These are phyloP conservation scores for Callinectes sapidus DNA, from an alignment of 2,888 invertebrate genomes.

Conservation along the genomic window DNA sequence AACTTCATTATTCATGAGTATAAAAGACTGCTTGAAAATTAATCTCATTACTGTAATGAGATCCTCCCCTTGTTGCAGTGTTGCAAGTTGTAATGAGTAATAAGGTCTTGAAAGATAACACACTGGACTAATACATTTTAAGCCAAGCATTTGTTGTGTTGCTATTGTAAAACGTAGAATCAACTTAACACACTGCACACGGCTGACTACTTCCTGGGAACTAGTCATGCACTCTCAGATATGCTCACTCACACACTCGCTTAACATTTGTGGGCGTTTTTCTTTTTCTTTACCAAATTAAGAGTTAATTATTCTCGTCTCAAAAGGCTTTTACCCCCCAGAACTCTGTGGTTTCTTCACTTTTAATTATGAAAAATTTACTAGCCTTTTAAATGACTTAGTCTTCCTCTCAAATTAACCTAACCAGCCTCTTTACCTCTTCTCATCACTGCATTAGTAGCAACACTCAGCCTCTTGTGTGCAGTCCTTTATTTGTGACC, in stretches of 20 bases:
- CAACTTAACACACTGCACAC: neutral
- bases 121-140: slow-evolving; percentile 2
- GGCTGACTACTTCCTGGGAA: neutral
- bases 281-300: too few species aligned
- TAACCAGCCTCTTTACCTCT: too few species aligned
- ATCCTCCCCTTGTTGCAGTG: neutral
- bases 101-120: neutral
- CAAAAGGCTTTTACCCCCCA: too few species aligned
- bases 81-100: slow-evolving; percentile 6
- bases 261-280: neutral
- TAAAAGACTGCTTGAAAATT: slow-evolving; percentile 46
- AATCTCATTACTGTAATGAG: slow-evolving; percentile 55
- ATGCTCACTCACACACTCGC: neutral
- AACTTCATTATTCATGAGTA: slow-evolving; percentile 48
- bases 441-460: too few species aligned
- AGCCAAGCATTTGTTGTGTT: slow-evolving; percentile 33
- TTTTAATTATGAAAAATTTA: too few species aligned
- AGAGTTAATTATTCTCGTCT: too few species aligned
- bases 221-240: neutral
- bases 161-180: neutral
- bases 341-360: too few species aligned
- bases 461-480: too few species aligned
- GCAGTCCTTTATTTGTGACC: too few species aligned
- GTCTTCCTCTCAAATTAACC: too few species aligned
- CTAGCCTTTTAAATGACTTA: too few species aligned